Conservation (phyloP, 2,888 invertebrate species). For the Cephus nigrinus region DNA sequence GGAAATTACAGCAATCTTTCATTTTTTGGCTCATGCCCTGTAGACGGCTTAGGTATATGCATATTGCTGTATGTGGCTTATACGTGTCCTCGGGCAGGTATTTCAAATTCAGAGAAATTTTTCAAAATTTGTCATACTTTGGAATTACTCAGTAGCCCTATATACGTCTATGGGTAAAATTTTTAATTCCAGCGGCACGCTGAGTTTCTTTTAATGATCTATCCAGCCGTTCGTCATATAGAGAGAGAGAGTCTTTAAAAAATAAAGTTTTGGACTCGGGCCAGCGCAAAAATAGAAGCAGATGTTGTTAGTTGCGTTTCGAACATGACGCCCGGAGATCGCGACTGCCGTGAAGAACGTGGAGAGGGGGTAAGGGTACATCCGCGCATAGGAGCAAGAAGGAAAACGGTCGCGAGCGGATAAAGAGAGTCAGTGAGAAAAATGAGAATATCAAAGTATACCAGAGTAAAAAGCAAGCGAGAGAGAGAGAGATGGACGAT, state of each 20-base stretch:
- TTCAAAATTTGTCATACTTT: not conserved
- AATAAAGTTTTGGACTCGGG: slow-evolving; percentile 63
- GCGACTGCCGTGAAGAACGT: slow-evolving; percentile 17
- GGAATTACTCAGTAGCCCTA: not conserved
- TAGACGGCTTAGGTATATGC: no score
- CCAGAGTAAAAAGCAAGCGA: slow-evolving; percentile 8
- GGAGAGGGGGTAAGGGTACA: not conserved
- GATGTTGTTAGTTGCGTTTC: slow-evolving; percentile 64
- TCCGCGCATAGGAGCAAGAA: not conserved
- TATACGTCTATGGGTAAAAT: not conserved
- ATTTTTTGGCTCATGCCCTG: not conserved
- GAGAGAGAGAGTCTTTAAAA: slow-evolving; percentile 50
- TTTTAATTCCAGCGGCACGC: not conserved
- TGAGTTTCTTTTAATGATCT: slow-evolving; percentile 48
- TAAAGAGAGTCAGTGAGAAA: slow-evolving; percentile 17
- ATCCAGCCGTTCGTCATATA: slow-evolving; percentile 56
- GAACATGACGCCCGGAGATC: slow-evolving; percentile 22
- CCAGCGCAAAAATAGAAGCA: slow-evolving; percentile 67
- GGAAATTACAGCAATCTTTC: not conserved
- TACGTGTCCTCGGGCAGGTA: no score
- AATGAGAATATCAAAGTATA: slow-evolving; percentile 15
- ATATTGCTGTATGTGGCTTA: no score
- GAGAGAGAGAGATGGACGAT: slow-evolving; percentile 14
- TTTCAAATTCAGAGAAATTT: not conserved
- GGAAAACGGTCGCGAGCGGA: slow-evolving; percentile 27